These are phyloP conservation scores for Metopia argyrocephala DNA, from an alignment of 2,888 invertebrate genomes.

Conservation along the genomic window DNA sequence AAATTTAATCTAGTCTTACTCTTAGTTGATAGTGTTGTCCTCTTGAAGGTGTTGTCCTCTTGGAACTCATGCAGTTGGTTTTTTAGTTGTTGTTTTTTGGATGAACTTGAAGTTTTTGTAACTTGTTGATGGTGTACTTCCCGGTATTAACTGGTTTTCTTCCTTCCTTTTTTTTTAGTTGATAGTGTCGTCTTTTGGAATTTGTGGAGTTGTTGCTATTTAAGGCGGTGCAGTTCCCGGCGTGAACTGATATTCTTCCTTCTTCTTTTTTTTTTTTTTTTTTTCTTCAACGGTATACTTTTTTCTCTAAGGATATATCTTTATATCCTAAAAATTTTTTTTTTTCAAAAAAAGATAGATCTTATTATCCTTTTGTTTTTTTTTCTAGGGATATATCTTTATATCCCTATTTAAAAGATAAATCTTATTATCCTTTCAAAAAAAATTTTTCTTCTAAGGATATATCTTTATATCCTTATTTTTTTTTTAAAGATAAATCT, in stretches of 20 bases:
- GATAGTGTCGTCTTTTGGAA: no score
- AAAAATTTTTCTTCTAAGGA: not conserved
- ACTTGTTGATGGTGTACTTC: not conserved
- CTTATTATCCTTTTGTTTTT: slow-evolving; percentile 8
- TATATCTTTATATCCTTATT: not conserved
- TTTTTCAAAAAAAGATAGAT: slow-evolving; percentile 6
- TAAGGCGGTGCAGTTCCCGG: slow-evolving; percentile 4
- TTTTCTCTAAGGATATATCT: no score
- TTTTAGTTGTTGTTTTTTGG: not conserved
- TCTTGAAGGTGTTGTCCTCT: not conserved
- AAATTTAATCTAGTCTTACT: slow-evolving; percentile 17
- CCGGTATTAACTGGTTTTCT: slow-evolving; percentile 1
- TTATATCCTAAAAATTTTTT: no score
- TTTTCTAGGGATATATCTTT: not conserved
- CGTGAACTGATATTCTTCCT: slow-evolving; percentile 1
- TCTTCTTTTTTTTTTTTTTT: not conserved
- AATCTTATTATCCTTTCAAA: not conserved
- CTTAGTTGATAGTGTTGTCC: slow-evolving; percentile 1
- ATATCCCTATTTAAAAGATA: no score
- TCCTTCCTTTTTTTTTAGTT: not conserved
- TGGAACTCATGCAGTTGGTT: slow-evolving; percentile 1
- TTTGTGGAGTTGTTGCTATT: not conserved
- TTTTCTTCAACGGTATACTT: no score
- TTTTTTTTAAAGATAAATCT: not conserved
- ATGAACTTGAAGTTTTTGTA: not conserved